Base-by-base conservation (phyloP, 1,140 invertebrate species). In the Dinoponera quadriceps region DNA sequence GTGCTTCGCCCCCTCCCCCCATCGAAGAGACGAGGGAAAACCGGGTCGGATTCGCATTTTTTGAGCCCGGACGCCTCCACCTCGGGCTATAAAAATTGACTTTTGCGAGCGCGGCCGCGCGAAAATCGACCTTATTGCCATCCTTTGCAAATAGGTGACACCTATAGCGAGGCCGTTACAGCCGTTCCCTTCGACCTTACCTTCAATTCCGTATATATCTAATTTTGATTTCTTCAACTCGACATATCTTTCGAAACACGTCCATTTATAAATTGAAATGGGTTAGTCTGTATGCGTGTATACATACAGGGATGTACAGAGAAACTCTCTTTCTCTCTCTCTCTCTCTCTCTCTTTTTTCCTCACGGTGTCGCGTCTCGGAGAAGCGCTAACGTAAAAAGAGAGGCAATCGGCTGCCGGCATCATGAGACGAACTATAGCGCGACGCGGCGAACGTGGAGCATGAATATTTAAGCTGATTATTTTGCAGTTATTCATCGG, bases 381-480 rank as follows among this genome's bases (percentile, higher is more conserved):
- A 62, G 25, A 74, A n/a, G 44, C 18, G 16, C 54, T 4, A 13
- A 20, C 60, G 44, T n/a, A 82, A 74, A 82, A 62, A 74, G 48
- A n/a, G 55, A 60, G 27, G 48, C 59, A 74, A 82, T 63, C 55
- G 57, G 72, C 27, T 38, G 69, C 27, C 22, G 57, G 71, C 33
- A 74, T 74, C 69, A 74, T 62, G 75, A 27, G 69, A 66, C 49
- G 22, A 38, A 38, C 16, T 54, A 74, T 51, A 77, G 20, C 44
- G 20, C 44, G 13, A 16, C 16, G 38, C 38, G 16, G 27, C 25
- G 25, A 27, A n/a, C 20, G 38, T 44, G 13, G 33, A 7, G 77
- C 59, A 91, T 91, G 90, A 90, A 91, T 91, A 91, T 91, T 90
- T 90, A 89, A 91, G 84, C 82, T 88, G 85, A 91, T 91, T 91